phyloP scores from a whole-genome alignment of 2,113 vertebrate species.

The Brienomyrus brachyistius region DNA sequence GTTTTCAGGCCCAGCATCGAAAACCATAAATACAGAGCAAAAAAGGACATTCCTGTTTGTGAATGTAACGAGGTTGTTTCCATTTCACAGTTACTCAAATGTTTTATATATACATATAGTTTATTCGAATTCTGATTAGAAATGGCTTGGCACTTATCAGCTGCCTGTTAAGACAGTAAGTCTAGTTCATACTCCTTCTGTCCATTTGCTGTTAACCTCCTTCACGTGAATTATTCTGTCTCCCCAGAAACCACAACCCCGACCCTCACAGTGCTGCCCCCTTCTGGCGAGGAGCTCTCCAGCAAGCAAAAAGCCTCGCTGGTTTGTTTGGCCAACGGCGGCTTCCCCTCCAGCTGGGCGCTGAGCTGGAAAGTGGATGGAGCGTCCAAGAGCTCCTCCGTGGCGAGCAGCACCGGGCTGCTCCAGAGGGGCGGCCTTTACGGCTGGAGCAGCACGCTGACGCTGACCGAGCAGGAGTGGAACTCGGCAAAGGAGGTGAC shows the following conservation, averaged over 20 bases:
- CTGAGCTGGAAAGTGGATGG: slow-evolving; percentile 22
- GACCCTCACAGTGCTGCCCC: slow-evolving; percentile 21
- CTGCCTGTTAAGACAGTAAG: background rate
- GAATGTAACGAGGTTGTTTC: background rate
- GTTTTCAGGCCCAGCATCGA: too few relatives aligned
- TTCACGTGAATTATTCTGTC: background rate
- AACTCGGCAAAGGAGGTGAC: slow-evolving; percentile 27
- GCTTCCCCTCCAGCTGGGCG: slow-evolving; percentile 23
- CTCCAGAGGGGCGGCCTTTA: slow-evolving; percentile 23
- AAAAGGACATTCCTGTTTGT: background rate
- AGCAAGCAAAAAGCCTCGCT: slow-evolving; percentile 7
- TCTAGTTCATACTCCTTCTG: background rate
- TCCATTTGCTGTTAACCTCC: background rate
- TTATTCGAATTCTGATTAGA: too few relatives aligned
- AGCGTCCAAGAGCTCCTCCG: background rate
- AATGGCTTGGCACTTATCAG: background rate
- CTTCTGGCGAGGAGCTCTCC: slow-evolving; percentile 16
- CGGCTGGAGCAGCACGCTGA: slow-evolving; percentile 29
- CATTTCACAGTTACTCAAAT: background rate
- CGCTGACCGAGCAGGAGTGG: slow-evolving; percentile 31
- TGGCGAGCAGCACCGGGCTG: slow-evolving; percentile 4
- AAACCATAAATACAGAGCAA: background rate
- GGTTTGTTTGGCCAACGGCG: slow-evolving; percentile 20
- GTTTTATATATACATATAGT: too few relatives aligned
- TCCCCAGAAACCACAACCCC: background rate